Conservation (phyloP, 2,888 invertebrate species). For the Altica lythri region DNA sequence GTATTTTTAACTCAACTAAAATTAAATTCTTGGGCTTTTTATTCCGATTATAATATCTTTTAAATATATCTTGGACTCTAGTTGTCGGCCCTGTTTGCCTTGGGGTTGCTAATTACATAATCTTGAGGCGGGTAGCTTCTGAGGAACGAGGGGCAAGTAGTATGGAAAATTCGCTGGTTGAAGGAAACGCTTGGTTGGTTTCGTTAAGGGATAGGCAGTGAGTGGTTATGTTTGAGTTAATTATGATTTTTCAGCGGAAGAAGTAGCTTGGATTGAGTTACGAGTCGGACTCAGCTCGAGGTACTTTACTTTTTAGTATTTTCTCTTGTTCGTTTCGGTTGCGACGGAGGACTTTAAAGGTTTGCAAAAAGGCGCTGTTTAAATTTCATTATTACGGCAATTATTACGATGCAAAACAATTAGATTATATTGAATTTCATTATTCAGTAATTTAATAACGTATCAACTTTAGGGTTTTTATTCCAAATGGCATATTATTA, state of each 20-base stretch:
- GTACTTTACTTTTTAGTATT: constrained; percentile 19
- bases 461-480: too few relatives aligned
- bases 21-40: too few relatives aligned
- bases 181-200: constrained; percentile 46
- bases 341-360: constrained; percentile 20
- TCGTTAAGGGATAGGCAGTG: constrained; percentile 45
- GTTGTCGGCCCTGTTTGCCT: constrained; percentile 46
- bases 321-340: constrained; percentile 15
- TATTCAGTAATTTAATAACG: too few relatives aligned
- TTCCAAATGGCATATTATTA: too few relatives aligned
- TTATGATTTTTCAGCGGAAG: constrained; percentile 39
- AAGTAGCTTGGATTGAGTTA: constrained; percentile 25
- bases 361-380: constrained; percentile 13
- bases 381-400: constrained; percentile 23
- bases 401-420: too few relatives aligned
- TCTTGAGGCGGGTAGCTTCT: constrained; percentile 46
- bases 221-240: constrained; percentile 46
- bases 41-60: too few relatives aligned
- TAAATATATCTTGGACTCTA: constrained; percentile 40
- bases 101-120: constrained; percentile 52
- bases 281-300: constrained; percentile 12
- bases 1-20: too few relatives aligned
- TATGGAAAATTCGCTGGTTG: constrained; percentile 48
- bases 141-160: constrained; percentile 44
- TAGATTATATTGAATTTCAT: too few relatives aligned